Evolutionary conservation across 2,113 vertebrate species (phyloP).

Genomic region (Menura novaehollandiae): DNA sequence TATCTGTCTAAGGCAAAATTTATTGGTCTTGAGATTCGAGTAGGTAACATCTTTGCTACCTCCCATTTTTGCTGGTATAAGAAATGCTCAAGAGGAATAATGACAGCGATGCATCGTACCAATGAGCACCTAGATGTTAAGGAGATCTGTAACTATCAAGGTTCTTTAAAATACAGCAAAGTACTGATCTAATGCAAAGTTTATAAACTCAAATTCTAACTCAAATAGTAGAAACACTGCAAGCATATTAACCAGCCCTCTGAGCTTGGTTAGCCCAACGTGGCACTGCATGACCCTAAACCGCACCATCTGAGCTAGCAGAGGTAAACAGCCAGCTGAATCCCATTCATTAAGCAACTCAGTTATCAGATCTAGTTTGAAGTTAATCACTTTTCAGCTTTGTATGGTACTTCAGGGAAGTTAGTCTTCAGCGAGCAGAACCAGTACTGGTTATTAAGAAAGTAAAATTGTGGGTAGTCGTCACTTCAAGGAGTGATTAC

Average conservation of each 20-base stretch:
- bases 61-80: neutral
- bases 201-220: neutral
- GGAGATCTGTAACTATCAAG: neutral
- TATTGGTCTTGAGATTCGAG: neutral
- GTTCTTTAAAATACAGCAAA: neutral
- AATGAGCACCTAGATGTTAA: neutral
- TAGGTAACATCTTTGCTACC: neutral
- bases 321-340: neutral
- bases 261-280: neutral
- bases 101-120: neutral
- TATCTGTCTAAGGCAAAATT: neutral
- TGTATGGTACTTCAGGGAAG: neutral
- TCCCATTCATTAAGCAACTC: neutral
- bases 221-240: neutral
- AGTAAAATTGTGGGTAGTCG: neutral
- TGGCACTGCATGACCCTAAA: neutral
- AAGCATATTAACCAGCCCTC: neutral
- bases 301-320: neutral
- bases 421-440: neutral
- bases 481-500: neutral
- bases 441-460: conserved; percentile 12
- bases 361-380: conserved; percentile 23
- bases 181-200: neutral
- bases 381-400: conserved; percentile 44
- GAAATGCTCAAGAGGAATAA: neutral